Evolutionary conservation across 2,888 invertebrate species (phyloP), one percentile per base, ranked within the genome.

Genomic region (Euphydryas editha): DNA sequence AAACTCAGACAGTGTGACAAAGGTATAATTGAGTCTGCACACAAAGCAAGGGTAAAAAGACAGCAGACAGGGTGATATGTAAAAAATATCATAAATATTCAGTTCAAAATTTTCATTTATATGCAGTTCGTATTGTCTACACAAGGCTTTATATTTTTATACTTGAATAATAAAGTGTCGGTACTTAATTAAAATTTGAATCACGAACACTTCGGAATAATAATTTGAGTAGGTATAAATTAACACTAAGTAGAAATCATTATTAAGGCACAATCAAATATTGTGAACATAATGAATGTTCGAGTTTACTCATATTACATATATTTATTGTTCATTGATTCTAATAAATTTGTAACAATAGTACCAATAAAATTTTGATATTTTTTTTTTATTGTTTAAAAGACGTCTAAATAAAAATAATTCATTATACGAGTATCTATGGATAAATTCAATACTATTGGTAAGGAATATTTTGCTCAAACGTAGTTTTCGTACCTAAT

Each of bases 11-110:
- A 21, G 57, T 54, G 39, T 59, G 36, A 62, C 60, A 69, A 65
- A 66, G 57, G 57, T 37, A 59, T 67, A 62, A 68, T 70, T 65
- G 60, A 62, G 64, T 62, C 69, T 56, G 49, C 49, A 15, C 62
- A 56, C 46, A 64, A 21, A 36, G 47, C 55, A 55, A 56, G 51
- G 67, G 62, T 60, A 55, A 68, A 63, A 60, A 62, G 62, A 62
- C 60, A 59, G 44, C 65, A 68, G 70, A 66, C 63, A 17, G 47
- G 49, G 65, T 65, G 47, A 67, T 62, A 57, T 59, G 60, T 65
- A 59, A 70, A 67, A 79, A 77, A 80, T 74, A 74, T 75, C 69
- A 70, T 68, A 73, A 71, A 72, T 70, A 71, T 71, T 71, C 71
- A 73, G 63, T 59, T 70, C 55, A 73, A 73, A 71, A 68, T 70